phyloP scores from a whole-genome alignment of 2,888 invertebrate genomes.

The Catocala nupta region DNA sequence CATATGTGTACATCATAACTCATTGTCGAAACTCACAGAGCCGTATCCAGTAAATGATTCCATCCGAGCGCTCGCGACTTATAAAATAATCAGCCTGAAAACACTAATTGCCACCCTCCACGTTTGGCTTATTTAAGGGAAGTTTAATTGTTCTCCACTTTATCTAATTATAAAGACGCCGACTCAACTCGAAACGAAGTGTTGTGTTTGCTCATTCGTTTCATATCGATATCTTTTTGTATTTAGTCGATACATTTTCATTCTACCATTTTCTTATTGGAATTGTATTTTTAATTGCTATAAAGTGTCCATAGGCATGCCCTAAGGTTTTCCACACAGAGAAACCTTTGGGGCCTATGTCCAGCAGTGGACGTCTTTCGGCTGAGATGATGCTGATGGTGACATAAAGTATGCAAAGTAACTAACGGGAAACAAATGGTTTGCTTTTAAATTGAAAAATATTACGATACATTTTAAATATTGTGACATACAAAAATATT shows the following conservation, averaged over 20 bases:
- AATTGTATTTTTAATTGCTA: neutral
- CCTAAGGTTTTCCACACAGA: no score
- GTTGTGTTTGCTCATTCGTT: slow-evolving; percentile 43
- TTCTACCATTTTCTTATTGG: neutral
- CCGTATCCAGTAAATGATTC: slow-evolving; percentile 31
- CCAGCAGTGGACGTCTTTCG: no score
- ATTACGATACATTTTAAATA: no score
- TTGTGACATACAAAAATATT: no score
- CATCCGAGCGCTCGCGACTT: slow-evolving; percentile 53
- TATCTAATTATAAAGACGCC: slow-evolving; percentile 85
- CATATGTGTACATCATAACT: neutral
- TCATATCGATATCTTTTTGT: slow-evolving; percentile 56
- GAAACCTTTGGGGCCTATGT: no score
- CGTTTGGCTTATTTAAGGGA: slow-evolving; percentile 85
- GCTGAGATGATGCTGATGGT: no score
- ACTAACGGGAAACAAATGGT: no score
- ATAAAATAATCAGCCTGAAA: slow-evolving; percentile 82
- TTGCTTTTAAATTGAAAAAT: no score
- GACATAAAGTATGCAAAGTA: no score
- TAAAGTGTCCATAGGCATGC: no score
- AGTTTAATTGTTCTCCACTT: slow-evolving; percentile 84
- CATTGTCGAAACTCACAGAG: neutral
- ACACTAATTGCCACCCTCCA: slow-evolving; percentile 79
- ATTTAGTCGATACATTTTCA: neutral
- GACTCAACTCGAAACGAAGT: slow-evolving; percentile 65